These are phyloP conservation scores for Sprattus sprattus DNA, from an alignment of 2,113 vertebrate species.

Conservation along the genomic window DNA sequence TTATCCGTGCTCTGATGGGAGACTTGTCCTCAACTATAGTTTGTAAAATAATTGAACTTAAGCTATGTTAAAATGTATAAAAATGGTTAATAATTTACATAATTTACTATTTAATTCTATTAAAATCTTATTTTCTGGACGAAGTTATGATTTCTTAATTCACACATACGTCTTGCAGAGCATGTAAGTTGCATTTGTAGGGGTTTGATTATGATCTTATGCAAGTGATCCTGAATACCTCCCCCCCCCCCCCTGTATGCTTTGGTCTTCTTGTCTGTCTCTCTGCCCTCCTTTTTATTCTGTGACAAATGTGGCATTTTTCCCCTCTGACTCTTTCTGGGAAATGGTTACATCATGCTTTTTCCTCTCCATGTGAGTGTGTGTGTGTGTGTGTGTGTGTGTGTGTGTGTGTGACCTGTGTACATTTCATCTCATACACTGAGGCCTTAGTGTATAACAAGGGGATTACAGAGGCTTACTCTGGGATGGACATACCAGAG, in stretches of 20 bases:
- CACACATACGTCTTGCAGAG: not conserved
- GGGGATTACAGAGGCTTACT: constrained; percentile 4
- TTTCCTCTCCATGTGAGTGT: not conserved
- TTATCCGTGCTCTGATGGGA: not conserved
- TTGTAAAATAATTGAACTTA: too few relatives aligned
- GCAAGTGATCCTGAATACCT: not conserved
- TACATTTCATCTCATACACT: constrained; percentile 15
- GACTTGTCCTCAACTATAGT: too few relatives aligned
- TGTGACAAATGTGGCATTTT: not conserved
- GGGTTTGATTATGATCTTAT: not conserved
- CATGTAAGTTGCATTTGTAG: not conserved
- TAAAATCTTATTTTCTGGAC: not conserved
- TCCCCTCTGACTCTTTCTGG: not conserved
- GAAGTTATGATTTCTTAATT: not conserved
- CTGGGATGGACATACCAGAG: not conserved
- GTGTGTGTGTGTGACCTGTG: constrained; percentile 19
- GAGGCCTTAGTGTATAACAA: constrained; percentile 1
- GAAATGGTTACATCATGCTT: constrained; percentile 37
- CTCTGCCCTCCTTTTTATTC: not conserved
- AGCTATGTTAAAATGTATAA: not conserved
- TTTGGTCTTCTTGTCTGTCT: not conserved
- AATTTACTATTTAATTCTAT: not conserved
- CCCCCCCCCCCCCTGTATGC: not conserved
- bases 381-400: constrained; percentile 4
- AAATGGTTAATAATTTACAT: not conserved